Base-by-base conservation (phyloP, 2,888 invertebrate species). In the Melanotus villosus region DNA sequence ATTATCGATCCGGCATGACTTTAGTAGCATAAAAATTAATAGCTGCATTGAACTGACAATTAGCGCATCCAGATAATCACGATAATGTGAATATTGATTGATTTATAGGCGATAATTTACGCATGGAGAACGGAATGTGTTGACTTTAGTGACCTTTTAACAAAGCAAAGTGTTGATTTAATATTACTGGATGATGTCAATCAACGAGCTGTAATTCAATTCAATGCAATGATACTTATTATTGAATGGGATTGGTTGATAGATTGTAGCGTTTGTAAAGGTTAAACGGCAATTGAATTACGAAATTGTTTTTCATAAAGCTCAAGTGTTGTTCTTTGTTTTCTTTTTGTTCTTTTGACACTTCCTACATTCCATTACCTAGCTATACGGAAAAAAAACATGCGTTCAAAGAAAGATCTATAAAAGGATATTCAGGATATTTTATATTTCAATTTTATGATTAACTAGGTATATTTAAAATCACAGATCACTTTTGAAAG, bases 31-130 rank as follows among this genome's bases (percentile, higher is more conserved):
- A n/a, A 52, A 32, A 52, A 32, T 21, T 32, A 47, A 32, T 18
- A 32, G 32, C 32, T 52, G 32, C 34, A 67, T 67, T 68, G 68
- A 68, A 50, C 57, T 57, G 47, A 57, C 68, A 68, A 68, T 68
- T 68, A 68, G 68, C 57, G 52, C 47, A 68, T 65, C 57, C 16
- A 59, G 59, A 64, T 64, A 68, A 68, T 68, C 64, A 68, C 50
- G 59, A 64, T 59, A 59, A 65, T 65, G 58, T 45, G 36, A 59
- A 45, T 36, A 59, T 45, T 75, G 73, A 77, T 75, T 76, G 77
- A 77, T 77, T 76, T 77, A 77, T 76, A 65, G 71, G 41, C 71
- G 70, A 73, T 73, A 72, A 74, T 76, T 73, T 73, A 75, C 68
- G 66, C 58, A 69, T 65, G 64, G 47, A 63, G 71, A 74, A 68